Evolutionary conservation across 92 coral and sea anemone species (phyloP), one percentile per base, ranked within the genome.

Genomic region (Parazoanthus atlanticus): DNA sequence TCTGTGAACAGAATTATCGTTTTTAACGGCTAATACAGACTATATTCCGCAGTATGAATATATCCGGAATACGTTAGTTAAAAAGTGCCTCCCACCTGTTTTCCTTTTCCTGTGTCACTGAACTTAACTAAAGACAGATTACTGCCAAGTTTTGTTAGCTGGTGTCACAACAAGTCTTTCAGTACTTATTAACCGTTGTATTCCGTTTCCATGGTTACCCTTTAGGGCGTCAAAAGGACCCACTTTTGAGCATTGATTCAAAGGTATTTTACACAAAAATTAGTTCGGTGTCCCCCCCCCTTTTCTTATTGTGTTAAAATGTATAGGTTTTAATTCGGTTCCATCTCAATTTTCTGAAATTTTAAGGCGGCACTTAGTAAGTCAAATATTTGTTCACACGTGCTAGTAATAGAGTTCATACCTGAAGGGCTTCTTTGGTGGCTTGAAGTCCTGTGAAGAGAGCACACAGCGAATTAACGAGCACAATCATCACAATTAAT

Each of bases 351-450:
- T 56, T 56, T 16, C 23, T 56, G 6, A 13, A 19, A 46, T n/a
- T 26, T 52, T 16, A 52, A 52, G 19, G 21, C 21, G 19, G 21
- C 3, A 46, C 49, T 46, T 46, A 7, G 36, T 32, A 36, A 47
- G 75, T 16, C 29, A 28, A 6, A 30, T 6, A 30, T 17, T 10
- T n/a, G n/a, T n/a, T n/a, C n/a, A n/a, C n/a, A n/a, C n/a, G n/a
- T n/a, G n/a, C 58, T 52, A 13, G 58, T 52, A 52, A 52, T 3
- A 28, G 79, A 32, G 6, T 34, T 82, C 96, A 78, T 73, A 95
- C 99, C 94, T 97, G 79, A 97, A 97, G 23, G 99, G 99, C 80
- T 96, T 92, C 86, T 94, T 95, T 9, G 98, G 99, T 8, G 98
- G 94, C 93, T 95, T 97, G 87, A 97, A 97, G 77, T 94, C 93